phyloP scores from a whole-genome alignment of 64 coral and sea anemone genomes.

The Stichodactyla helianthus region DNA sequence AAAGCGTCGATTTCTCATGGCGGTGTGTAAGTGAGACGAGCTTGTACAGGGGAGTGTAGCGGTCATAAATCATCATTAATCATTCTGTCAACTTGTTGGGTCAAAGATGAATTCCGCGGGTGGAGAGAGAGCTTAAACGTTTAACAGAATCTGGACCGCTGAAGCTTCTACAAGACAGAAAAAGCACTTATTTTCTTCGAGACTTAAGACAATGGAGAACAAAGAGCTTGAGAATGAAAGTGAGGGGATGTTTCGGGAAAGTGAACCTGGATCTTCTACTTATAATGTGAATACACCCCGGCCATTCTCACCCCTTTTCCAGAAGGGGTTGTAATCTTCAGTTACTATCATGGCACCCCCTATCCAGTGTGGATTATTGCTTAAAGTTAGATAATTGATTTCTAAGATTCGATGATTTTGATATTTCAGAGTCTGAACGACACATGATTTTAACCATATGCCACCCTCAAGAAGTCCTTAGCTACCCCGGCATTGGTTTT shows the following conservation, averaged over 20 bases:
- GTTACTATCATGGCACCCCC: neutral
- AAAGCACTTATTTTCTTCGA: neutral
- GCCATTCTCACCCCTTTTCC: neutral
- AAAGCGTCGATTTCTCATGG: conserved; percentile 9
- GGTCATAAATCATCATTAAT: conserved; percentile 16
- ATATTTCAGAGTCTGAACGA: neutral
- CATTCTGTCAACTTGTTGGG: neutral
- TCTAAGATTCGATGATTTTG: neutral
- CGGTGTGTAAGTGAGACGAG: neutral
- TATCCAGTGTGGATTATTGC: neutral
- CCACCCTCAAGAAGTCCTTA: no score
- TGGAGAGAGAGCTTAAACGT: neutral
- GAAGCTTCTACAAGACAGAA: neutral
- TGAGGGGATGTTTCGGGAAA: no score
- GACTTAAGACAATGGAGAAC: no score
- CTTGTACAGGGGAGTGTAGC: conserved; percentile 5
- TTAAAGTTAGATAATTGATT: neutral
- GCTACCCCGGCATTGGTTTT: no score
- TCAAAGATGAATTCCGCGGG: conserved; percentile 8
- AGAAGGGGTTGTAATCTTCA: neutral
- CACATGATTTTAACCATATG: no score
- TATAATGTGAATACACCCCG: no score
- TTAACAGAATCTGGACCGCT: no score
- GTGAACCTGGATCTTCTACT: no score
- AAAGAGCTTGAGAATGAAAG: no score